Evolutionary conservation across 2,888 invertebrate genomes (phyloP).

Genomic region (Pyrocoelia pectoralis): DNA sequence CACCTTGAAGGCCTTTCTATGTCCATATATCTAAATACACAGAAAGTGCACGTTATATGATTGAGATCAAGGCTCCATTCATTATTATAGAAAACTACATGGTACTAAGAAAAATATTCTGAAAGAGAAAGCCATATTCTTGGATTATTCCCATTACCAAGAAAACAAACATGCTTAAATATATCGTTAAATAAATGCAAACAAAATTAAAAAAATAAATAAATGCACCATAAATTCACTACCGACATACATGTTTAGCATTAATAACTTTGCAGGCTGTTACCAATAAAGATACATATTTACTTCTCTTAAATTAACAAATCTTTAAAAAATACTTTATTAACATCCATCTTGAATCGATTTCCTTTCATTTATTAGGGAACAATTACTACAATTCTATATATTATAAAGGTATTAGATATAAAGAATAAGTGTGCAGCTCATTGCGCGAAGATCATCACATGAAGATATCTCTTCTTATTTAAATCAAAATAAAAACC

Average conservation of each 20-base stretch:
- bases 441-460: too few species aligned
- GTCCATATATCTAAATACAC: slow-evolving; percentile 11
- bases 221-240: not conserved
- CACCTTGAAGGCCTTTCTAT: slow-evolving; percentile 9
- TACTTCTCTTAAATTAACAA: too few species aligned
- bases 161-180: slow-evolving; percentile 1
- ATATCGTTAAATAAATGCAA: not conserved
- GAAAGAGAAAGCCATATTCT: not conserved
- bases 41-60: not conserved
- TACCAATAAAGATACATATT: not conserved
- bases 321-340: too few species aligned
- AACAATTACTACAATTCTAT: too few species aligned
- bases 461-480: too few species aligned
- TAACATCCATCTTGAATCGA: too few species aligned
- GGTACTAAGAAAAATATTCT: not conserved
- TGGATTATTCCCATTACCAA: not conserved
- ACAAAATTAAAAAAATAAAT: not conserved
- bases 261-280: not conserved
- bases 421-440: too few species aligned
- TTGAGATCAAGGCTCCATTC: not conserved
- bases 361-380: too few species aligned
- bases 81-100: not conserved
- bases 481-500: too few species aligned
- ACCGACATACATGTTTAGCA: not conserved
- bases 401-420: too few species aligned